Percentiles rank a stretch among this genome's conserved stretches.
These are phyloP conservation scores for Mystacornis crossleyi DNA, from an alignment of 2,113 vertebrate genomes.

Conservation along the genomic window DNA sequence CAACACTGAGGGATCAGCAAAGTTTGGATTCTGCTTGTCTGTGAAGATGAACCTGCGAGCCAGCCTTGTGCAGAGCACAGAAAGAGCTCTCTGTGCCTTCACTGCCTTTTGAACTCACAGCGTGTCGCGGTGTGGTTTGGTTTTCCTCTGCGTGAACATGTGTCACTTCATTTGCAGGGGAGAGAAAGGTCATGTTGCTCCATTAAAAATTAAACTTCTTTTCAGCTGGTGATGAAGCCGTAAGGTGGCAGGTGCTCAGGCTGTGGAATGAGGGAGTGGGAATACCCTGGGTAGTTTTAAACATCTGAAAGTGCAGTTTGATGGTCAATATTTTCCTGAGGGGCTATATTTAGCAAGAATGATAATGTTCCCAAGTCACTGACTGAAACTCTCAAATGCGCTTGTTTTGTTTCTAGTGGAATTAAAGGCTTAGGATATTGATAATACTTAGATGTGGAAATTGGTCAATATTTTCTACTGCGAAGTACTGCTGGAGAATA, in stretches of 20 bases:
- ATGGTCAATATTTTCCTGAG: neutral
- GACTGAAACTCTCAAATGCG: neutral
- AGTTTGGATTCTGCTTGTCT: neutral
- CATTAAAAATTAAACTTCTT: neutral
- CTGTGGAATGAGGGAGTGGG: neutral
- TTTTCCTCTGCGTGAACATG: neutral
- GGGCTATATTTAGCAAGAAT: neutral
- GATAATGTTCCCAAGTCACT: neutral
- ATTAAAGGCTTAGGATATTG: neutral
- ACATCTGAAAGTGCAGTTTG: neutral
- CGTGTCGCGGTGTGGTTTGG: accelerated
- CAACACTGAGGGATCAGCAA: neutral
- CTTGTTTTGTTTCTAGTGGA: neutral
- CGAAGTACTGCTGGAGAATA: neutral
- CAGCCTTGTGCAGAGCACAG: neutral
- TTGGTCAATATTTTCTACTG: neutral
- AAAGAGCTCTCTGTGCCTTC: neutral
- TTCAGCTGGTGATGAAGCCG: neutral
- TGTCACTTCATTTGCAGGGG: neutral
- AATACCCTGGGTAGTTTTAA: neutral
- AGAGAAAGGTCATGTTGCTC: neutral
- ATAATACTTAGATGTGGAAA: neutral
- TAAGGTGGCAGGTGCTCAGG: neutral
- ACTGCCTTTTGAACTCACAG: neutral
- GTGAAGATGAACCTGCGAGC: neutral